Evolutionary conservation across 2,888 invertebrate species (phyloP), one percentile per base, ranked within the genome.

Genomic region (Drosophila birchii): DNA sequence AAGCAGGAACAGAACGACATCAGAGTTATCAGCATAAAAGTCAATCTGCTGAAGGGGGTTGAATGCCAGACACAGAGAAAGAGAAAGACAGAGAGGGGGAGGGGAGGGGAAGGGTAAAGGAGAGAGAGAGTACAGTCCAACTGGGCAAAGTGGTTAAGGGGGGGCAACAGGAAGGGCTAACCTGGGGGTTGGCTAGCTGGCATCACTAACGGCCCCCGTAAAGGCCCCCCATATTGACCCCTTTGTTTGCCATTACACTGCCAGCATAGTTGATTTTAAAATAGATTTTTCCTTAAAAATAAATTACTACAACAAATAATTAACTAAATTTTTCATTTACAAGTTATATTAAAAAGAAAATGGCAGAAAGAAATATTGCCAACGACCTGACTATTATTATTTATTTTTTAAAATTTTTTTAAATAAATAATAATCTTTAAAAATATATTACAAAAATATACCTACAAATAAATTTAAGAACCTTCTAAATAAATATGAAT

Each of bases 11-110:
- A 66, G 49, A 63, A 67, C 75, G 54, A 69, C 70, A 59, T 47
- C 54, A 20, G 41, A 71, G 72, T 62, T 81, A 84, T 81, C 81
- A 82, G 75, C 81, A 86, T 81, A 79, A 83, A 84, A 84, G 84
- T 84, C 84, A 88, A 88, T 84, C 88, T 86, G 81, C 70, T 67
- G 66, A 75, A 81, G 84, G 86, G 86, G 88, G 80, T 88, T 72
- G 84, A 86, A 84, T 63, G 64, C 75, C 34, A 34, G 32, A 0
- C 9, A 5, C 29, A 34, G 20, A n/a, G 8, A 26, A 16, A 45
- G 26, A n/a, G 51, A 34, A 4, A 26, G 5, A n/a, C 4, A 16
- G 26, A 26, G 8, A 8, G 26, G 5, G 16, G 9, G 45, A 23
- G 23, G 5, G 43, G 12, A 9, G 20, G 41, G 11, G 29, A n/a